These are phyloP conservation scores for Ophion ellenae DNA, from an alignment of 2,888 invertebrate species.

Conservation along the genomic window DNA sequence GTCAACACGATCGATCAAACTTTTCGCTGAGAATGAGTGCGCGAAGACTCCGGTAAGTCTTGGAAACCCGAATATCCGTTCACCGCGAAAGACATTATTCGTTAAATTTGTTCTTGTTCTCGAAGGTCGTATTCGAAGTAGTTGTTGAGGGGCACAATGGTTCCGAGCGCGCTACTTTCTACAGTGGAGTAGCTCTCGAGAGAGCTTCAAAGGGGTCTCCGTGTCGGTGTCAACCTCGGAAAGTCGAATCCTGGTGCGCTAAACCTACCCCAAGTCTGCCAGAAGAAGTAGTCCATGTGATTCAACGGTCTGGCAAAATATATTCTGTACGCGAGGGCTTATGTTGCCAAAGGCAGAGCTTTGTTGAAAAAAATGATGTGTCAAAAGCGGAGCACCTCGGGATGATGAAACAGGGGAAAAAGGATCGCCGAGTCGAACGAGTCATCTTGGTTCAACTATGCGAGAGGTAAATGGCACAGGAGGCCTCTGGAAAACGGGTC, in stretches of 20 bases:
- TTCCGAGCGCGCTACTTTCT: background rate
- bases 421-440: background rate
- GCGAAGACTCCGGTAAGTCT: too few relatives aligned
- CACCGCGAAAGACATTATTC: background rate
- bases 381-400: background rate
- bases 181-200: background rate
- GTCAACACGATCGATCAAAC: too few relatives aligned
- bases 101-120: background rate
- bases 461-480: conserved; percentile 54
- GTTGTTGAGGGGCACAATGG: background rate
- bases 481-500: conserved; percentile 44
- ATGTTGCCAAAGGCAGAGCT: background rate
- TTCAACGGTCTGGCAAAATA: conserved; percentile 2
- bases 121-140: background rate
- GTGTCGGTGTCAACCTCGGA: background rate
- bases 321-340: background rate
- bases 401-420: conserved; percentile 22
- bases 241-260: background rate
- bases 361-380: background rate
- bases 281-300: conserved; percentile 1
- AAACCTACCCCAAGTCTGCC: background rate
- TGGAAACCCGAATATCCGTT: too few relatives aligned
- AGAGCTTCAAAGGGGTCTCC: background rate
- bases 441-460: conserved; percentile 39
- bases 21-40: too few relatives aligned